These are phyloP conservation scores for Mantis religiosa DNA, from an alignment of 2,888 invertebrate genomes.

Conservation along the genomic window DNA sequence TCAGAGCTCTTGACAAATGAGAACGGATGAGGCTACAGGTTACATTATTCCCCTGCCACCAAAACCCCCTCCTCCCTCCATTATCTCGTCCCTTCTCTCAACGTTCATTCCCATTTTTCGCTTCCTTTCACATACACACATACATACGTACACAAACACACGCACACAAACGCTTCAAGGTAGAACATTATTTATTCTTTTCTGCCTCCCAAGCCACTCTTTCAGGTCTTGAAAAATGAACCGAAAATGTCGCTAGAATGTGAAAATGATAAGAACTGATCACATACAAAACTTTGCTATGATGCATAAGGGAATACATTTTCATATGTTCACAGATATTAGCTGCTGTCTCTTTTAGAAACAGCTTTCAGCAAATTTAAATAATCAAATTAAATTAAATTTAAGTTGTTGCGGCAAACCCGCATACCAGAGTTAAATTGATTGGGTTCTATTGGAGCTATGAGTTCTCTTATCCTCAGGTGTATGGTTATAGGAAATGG, in stretches of 20 bases:
- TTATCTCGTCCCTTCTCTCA: conserved; percentile 18
- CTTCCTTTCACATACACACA: conserved; percentile 16
- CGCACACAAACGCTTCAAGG: background rate
- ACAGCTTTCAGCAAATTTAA: too few relatives aligned
- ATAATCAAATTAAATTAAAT: too few relatives aligned
- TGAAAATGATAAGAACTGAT: background rate
- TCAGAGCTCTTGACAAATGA: conserved; percentile 25
- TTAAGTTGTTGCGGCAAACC: too few relatives aligned
- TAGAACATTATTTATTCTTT: background rate
- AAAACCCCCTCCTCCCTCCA: conserved; percentile 1
- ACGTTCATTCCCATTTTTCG: conserved; percentile 14
- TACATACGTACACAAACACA: background rate
- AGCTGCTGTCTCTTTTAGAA: too few relatives aligned
- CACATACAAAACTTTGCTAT: background rate
- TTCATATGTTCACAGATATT: too few relatives aligned
- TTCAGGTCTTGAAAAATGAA: background rate
- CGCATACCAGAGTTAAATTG: too few relatives aligned
- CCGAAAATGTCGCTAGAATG: background rate
- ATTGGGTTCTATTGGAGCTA: too few relatives aligned
- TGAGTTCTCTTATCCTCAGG: too few relatives aligned
- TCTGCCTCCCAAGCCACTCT: background rate
- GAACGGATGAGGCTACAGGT: conserved; percentile 27
- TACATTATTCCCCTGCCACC: conserved; percentile 15
- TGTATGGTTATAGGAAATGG: too few relatives aligned
- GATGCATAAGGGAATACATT: background rate